These are phyloP conservation scores for Dastarcus helophoroides DNA, from an alignment of 2,888 invertebrate genomes.

Conservation along the genomic window DNA sequence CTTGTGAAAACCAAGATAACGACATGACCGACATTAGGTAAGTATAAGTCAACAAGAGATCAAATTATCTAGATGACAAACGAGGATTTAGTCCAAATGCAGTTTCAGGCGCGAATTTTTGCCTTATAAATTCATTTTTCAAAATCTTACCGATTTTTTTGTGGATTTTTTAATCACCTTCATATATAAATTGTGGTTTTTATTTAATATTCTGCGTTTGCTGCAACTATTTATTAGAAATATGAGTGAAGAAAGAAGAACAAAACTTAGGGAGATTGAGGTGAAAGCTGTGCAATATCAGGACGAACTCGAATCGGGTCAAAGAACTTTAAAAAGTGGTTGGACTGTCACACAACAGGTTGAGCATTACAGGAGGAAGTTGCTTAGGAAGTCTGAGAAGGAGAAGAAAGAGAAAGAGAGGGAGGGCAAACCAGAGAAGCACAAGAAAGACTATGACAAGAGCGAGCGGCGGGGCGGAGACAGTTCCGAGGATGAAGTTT, in stretches of 20 bases:
- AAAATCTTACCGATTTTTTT: no score
- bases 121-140: no score
- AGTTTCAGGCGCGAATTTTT: no score
- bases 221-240: slow-evolving; percentile 39
- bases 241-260: slow-evolving; percentile 57
- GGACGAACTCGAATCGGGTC: slow-evolving; percentile 87
- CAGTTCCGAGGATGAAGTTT: slow-evolving; percentile 32
- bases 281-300: slow-evolving; percentile 91
- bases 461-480: slow-evolving; percentile 27
- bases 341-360: slow-evolving; percentile 74
- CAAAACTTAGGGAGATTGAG: slow-evolving; percentile 81
- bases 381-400: slow-evolving; percentile 59
- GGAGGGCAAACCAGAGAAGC: slow-evolving; percentile 28
- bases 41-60: no score
- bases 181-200: no score
- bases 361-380: slow-evolving; percentile 79
- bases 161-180: no score
- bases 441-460: slow-evolving; percentile 32
- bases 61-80: no score
- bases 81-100: no score
- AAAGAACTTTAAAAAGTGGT: slow-evolving; percentile 56
- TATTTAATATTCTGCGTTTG: no score
- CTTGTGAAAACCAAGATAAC: slow-evolving; percentile 32
- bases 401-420: slow-evolving; percentile 33
- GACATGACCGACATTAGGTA: slow-evolving; percentile 36